Evolutionary conservation across 2,113 vertebrate genomes (phyloP), one percentile per base, ranked within the genome.

Genomic region (Coptodon rendalli): DNA sequence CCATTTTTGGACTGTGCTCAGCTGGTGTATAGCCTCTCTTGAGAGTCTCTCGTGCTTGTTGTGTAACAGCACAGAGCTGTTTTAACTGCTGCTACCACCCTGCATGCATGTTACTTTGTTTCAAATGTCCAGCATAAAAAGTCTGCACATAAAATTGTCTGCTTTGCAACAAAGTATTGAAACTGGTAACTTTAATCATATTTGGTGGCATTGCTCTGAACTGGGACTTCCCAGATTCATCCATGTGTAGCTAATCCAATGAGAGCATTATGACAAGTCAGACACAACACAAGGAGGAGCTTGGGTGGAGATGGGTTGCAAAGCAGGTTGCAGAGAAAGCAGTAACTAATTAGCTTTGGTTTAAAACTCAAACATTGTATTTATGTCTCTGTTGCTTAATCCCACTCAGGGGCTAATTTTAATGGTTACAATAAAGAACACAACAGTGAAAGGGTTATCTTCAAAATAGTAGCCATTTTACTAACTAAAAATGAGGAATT

Each of bases 1-100:
- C 80, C 87, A 80, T 91, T 87, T 91, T 83, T 83, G 88, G 92
- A 87, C 78, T 6, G 2, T 31, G 71, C 56, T 93, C 89, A 86
- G 86, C 66, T 59, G 92, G 61, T 91, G 76, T 34, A 27, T 6
- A 10, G 82, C 5, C 52, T n/a, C 31, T 61, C 36, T 11, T 24
- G 19, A 82, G 71, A 83, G 80, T 45, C 10, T 40, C 43, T 82
- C 16, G 3, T 68, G 76, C 19, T 78, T 82, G 50, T 56, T 85
- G 66, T 78, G 54, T 24, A 90, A 84, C 54, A 2, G 45, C 68
- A 59, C 10, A 2, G 48, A 80, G 13, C 82, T 48, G 43, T 4
- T 12, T 19, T 10, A 36, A 36, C 24, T 12, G 45, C 7, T 31
- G 66, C 78, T 24, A 2, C 45, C 16, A 10, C 56, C 61, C 80